A percentile compares a stretch with the other conserved stretches of the same genome.
These are phyloP conservation scores for Tapirus terrestris DNA, from an alignment of 2,113 vertebrate species.

Conservation along the genomic window DNA sequence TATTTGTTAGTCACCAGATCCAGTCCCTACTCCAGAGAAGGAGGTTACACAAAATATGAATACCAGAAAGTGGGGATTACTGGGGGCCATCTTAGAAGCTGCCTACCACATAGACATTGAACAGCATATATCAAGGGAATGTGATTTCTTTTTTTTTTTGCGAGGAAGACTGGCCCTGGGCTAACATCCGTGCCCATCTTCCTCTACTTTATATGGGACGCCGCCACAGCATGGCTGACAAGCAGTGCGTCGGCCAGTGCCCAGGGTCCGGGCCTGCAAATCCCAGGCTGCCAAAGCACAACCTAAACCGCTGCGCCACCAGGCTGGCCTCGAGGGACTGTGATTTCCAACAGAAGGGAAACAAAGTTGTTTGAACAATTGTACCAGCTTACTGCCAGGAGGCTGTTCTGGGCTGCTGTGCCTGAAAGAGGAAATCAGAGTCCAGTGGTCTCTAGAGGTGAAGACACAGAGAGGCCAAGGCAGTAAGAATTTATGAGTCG, in stretches of 20 bases:
- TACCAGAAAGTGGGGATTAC: background rate
- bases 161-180: no score
- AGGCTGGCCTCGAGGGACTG: background rate
- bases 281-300: no score
- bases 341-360: background rate
- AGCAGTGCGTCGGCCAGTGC: no score
- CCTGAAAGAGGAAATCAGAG: background rate
- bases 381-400: background rate
- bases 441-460: background rate
- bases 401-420: background rate
- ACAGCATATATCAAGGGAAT: background rate
- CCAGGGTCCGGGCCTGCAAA: no score
- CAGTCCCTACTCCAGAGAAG: background rate
- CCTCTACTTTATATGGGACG: no score
- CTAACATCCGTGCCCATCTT: no score
- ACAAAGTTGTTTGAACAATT: background rate
- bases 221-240: no score
- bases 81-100: background rate
- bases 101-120: background rate
- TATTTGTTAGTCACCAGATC: background rate
- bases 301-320: no score
- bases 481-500: background rate
- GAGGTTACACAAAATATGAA: background rate
- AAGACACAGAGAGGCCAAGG: background rate
- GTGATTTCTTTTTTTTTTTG: background rate